Conservation (phyloP, 2,888 invertebrate species). For the Caenorhabditis becei region DNA sequence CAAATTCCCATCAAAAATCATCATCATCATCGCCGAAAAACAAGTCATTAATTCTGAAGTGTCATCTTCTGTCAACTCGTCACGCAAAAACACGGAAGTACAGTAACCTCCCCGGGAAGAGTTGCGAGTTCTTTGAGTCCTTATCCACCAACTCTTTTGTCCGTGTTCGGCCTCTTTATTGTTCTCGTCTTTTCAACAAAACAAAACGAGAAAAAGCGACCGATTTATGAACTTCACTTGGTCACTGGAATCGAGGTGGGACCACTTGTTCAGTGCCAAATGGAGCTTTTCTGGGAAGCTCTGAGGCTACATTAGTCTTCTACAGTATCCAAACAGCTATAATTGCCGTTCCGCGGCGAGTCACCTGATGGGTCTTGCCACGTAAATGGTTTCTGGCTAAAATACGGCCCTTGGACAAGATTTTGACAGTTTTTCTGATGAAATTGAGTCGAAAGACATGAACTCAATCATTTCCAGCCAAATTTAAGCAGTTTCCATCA, state of each 20-base stretch:
- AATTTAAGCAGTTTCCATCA: too few species aligned
- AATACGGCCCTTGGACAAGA: too few species aligned
- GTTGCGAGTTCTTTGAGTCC: neutral
- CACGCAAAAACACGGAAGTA: neutral
- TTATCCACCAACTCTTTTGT: neutral
- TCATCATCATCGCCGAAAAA: neutral
- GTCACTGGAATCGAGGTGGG: neutral
- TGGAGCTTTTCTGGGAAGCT: too few species aligned
- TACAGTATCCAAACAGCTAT: too few species aligned
- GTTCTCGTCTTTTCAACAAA: too few species aligned
- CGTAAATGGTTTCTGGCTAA: too few species aligned
- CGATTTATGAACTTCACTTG: neutral
- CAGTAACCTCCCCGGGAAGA: neutral
- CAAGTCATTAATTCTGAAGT: neutral
- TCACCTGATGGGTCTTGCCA: too few species aligned
- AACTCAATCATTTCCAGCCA: too few species aligned
- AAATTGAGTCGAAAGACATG: too few species aligned
- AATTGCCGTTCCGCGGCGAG: too few species aligned
- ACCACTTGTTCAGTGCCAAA: neutral
- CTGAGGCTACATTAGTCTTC: too few species aligned
- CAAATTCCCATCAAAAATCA: neutral
- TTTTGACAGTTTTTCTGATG: too few species aligned
- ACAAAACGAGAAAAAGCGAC: neutral
- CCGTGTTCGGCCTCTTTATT: neutral
- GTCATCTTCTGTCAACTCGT: neutral